These are phyloP conservation scores for Fulmarus glacialis DNA, from an alignment of 2,113 vertebrate genomes.

Conservation along the genomic window DNA sequence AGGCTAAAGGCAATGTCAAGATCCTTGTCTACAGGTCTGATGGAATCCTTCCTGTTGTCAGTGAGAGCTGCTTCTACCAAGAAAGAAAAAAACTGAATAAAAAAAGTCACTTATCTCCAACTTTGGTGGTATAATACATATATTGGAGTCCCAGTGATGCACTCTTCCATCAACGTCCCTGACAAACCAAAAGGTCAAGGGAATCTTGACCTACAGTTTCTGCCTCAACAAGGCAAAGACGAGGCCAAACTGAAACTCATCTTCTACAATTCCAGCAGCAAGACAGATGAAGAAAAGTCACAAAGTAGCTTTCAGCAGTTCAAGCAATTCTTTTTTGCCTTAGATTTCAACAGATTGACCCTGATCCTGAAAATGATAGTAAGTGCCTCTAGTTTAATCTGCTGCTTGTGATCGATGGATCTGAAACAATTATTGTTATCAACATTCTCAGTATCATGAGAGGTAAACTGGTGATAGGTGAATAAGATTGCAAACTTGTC, in stretches of 20 bases:
- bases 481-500: not conserved
- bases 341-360: not conserved
- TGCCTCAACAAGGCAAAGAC: not conserved
- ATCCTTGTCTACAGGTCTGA: not conserved
- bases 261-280: not conserved
- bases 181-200: not conserved
- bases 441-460: not conserved
- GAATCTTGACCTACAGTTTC: not conserved
- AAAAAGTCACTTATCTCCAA: not conserved
- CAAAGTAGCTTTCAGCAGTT: not conserved
- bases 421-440: not conserved
- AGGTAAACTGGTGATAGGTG: not conserved
- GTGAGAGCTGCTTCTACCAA: not conserved
- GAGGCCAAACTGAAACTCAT: not conserved
- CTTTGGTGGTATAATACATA: not conserved
- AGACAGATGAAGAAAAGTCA: not conserved
- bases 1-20: not conserved
- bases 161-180: not conserved
- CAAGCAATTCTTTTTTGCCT: not conserved
- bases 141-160: not conserved
- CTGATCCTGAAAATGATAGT: not conserved
- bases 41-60: not conserved
- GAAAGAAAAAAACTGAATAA: not conserved
- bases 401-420: not conserved
- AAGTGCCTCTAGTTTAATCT: not conserved